These are phyloP conservation scores for Digitonthophagus gazella DNA, from an alignment of 2,888 invertebrate genomes.

Conservation along the genomic window DNA sequence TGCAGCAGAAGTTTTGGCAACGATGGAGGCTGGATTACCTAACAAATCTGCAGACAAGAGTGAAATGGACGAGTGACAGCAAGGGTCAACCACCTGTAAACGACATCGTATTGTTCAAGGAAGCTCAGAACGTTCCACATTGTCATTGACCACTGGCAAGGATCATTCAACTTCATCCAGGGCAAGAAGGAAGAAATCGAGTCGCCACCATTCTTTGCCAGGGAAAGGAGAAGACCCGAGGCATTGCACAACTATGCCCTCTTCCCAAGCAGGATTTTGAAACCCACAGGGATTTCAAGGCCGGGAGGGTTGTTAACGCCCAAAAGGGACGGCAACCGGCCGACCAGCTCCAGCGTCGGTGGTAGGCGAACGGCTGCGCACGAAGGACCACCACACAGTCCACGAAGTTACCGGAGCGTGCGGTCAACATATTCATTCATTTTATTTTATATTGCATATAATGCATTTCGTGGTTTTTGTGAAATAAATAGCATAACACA, in stretches of 20 bases:
- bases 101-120: not conserved
- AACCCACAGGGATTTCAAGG: not conserved
- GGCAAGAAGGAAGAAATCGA: not conserved
- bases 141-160: not conserved
- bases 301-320: not conserved
- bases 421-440: too few species aligned
- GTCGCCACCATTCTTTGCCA: constrained; percentile 3
- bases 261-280: not conserved
- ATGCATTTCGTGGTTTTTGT: too few species aligned
- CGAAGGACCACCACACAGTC: too few species aligned
- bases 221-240: not conserved
- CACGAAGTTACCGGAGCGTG: too few species aligned
- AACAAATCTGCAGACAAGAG: not conserved
- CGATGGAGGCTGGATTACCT: not conserved
- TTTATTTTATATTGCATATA: too few species aligned
- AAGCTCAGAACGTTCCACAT: not conserved
- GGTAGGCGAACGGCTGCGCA: too few species aligned
- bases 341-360: too few species aligned
- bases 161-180: constrained; percentile 2
- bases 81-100: not conserved
- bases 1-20: not conserved
- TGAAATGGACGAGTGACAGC: not conserved
- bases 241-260: not conserved
- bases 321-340: too few species aligned
- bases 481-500: too few species aligned